These are phyloP conservation scores for Drosophila kepulauana DNA, from an alignment of 1,140 invertebrate species.

Conservation along the genomic window DNA sequence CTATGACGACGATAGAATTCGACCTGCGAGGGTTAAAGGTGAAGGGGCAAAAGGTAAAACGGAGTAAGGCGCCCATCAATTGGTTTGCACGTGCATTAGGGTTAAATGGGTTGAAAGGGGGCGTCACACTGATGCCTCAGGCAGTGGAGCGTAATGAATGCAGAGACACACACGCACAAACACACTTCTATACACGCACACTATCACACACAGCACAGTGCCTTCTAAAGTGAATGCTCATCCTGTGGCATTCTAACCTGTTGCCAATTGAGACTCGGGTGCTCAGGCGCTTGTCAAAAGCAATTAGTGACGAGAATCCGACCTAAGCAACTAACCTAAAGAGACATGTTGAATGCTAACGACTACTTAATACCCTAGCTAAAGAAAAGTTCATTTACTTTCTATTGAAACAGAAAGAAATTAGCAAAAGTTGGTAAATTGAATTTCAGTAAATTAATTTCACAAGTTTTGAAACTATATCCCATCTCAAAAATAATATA, in stretches of 20 bases:
- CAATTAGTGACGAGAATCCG: slow-evolving; percentile 63
- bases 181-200: neutral
- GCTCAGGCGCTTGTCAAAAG: slow-evolving; percentile 52
- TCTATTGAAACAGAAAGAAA: too few species aligned
- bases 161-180: slow-evolving; percentile 18
- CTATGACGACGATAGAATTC: slow-evolving; percentile 53
- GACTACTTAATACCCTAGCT: slow-evolving; percentile 20
- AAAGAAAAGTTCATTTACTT: too few species aligned
- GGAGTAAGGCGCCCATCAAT: slow-evolving; percentile 17
- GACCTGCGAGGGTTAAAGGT: slow-evolving; percentile 47
- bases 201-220: neutral
- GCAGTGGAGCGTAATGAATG: slow-evolving; percentile 57
- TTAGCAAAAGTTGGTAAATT: too few species aligned
- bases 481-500: too few species aligned
- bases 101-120: slow-evolving; percentile 22
- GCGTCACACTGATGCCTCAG: slow-evolving; percentile 15
- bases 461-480: too few species aligned
- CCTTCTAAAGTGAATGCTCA: slow-evolving; percentile 60
- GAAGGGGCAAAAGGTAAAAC: slow-evolving; percentile 11
- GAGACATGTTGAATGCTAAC: neutral
- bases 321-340: slow-evolving; percentile 21
- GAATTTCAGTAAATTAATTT: too few species aligned
- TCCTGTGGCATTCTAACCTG: slow-evolving; percentile 63
- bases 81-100: neutral
- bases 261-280: slow-evolving; percentile 54